phyloP scores from a whole-genome alignment of 2,888 invertebrate species.

The Cheilosia variabilis region DNA sequence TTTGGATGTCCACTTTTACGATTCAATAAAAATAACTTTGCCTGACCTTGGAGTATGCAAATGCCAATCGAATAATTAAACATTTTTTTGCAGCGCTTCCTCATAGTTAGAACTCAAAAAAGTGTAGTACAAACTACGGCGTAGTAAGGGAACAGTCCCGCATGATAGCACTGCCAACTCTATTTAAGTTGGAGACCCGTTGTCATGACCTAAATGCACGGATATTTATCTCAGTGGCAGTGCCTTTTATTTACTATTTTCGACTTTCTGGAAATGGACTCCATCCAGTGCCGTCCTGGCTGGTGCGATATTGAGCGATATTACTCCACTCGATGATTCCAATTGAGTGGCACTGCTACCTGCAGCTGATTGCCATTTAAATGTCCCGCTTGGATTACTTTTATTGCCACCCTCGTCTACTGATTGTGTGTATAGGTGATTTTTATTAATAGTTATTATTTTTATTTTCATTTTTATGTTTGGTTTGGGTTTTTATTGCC shows the following conservation, averaged over 20 bases:
- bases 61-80: too few species aligned
- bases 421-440: conserved; percentile 40
- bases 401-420: conserved; percentile 27
- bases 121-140: too few species aligned
- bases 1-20: too few species aligned
- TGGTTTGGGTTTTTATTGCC: conserved; percentile 14
- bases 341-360: conserved; percentile 23
- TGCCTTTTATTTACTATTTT: background rate
- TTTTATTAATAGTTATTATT: conserved; percentile 54
- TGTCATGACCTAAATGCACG: too few species aligned
- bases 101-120: too few species aligned
- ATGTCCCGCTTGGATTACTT: conserved; percentile 43
- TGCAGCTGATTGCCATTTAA: conserved; percentile 40
- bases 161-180: too few species aligned
- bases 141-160: too few species aligned
- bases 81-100: too few species aligned
- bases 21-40: too few species aligned
- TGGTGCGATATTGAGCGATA: conserved; percentile 7
- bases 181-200: too few species aligned
- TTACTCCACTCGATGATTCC: conserved; percentile 20
- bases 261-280: background rate
- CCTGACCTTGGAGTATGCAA: too few species aligned
- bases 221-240: background rate
- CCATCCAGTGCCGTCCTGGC: background rate
- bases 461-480: conserved; percentile 25